Evolutionary conservation across 2,113 vertebrate species (phyloP).

Genomic region (Saccopteryx bilineata): DNA sequence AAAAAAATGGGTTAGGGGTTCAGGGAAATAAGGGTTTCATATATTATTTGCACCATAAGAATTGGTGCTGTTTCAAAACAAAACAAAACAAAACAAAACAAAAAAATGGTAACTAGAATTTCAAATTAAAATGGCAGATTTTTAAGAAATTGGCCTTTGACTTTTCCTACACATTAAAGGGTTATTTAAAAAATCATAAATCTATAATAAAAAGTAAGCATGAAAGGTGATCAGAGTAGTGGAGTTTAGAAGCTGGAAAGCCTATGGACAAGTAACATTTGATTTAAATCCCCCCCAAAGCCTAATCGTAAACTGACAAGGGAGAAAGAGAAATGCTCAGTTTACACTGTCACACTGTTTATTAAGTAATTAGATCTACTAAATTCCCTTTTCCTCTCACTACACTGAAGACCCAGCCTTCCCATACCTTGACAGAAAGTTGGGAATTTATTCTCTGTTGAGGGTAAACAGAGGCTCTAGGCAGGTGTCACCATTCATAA

Average conservation of each 20-base stretch:
- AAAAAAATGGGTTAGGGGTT: slow-evolving; percentile 19
- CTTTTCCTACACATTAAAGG: slow-evolving; percentile 5
- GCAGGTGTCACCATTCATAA: neutral
- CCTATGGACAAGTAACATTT: neutral
- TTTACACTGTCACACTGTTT: neutral
- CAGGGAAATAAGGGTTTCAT: neutral
- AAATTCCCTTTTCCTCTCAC: neutral
- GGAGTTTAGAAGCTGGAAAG: slow-evolving; percentile 24
- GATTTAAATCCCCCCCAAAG: slow-evolving; percentile 10
- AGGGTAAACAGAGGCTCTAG: neutral
- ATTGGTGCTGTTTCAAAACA: neutral
- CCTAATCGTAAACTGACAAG: neutral
- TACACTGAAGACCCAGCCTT: neutral
- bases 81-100: neutral
- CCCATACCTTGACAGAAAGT: neutral
- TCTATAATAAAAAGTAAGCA: slow-evolving; percentile 5
- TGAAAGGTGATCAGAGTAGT: neutral
- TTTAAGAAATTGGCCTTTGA: neutral
- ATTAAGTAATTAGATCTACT: slow-evolving; percentile 7
- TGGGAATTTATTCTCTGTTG: neutral
- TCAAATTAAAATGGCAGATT: slow-evolving; percentile 24
- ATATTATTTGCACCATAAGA: slow-evolving; percentile 3
- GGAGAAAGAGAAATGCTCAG: neutral
- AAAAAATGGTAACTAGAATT: slow-evolving; percentile 32
- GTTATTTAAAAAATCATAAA: slow-evolving; percentile 13